These are phyloP conservation scores for Apeira syringaria DNA, from an alignment of 2,888 invertebrate genomes.

Conservation along the genomic window DNA sequence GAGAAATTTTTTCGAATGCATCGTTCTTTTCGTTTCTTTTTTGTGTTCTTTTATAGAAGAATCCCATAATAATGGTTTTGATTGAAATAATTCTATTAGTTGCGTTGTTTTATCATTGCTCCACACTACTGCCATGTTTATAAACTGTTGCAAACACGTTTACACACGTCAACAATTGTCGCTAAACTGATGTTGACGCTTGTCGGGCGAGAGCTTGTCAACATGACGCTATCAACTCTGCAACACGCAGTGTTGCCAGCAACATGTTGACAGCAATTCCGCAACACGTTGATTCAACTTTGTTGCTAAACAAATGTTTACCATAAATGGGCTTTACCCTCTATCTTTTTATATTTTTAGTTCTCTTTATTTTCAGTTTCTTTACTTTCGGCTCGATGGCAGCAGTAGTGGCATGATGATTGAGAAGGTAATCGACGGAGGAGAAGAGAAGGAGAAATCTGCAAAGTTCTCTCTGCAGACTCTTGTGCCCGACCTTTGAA, in stretches of 20 bases:
- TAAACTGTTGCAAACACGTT: conserved; percentile 18
- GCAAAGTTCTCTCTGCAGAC: too few relatives aligned
- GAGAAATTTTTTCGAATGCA: conserved; percentile 25
- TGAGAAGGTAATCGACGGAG: too few relatives aligned
- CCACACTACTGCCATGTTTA: conserved; percentile 25
- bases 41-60: conserved; percentile 22
- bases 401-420: too few relatives aligned
- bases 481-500: too few relatives aligned
- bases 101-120: conserved; percentile 27
- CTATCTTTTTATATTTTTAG: too few relatives aligned
- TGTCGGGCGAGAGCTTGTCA: conserved; percentile 14
- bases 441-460: too few relatives aligned
- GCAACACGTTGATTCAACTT: neutral
- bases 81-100: conserved; percentile 22
- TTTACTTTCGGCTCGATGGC: too few relatives aligned
- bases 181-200: conserved; percentile 14
- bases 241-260: neutral
- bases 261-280: neutral
- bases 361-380: too few relatives aligned
- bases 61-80: conserved; percentile 22
- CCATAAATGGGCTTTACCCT: neutral
- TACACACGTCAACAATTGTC: conserved; percentile 24
- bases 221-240: conserved; percentile 2
- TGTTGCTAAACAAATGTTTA: neutral
- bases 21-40: conserved; percentile 4